Percentiles rank a stretch among this genome's conserved stretches.
These are phyloP conservation scores for Percopsis omiscomaycus DNA, from an alignment of 2,797 vertebrate species.

Conservation along the genomic window DNA sequence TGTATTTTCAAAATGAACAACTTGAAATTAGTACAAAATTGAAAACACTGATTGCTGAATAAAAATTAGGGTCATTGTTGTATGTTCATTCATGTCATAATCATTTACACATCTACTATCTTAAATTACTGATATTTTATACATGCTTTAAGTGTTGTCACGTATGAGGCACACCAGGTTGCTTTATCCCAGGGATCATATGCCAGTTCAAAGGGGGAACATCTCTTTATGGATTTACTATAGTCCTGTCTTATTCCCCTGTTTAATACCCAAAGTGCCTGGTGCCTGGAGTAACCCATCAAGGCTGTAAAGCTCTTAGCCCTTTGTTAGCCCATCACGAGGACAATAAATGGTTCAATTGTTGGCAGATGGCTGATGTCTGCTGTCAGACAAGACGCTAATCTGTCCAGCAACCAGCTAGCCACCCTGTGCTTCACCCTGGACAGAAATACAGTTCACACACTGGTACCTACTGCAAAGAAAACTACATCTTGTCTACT, in stretches of 20 bases:
- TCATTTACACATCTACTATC: slow-evolving; percentile 4
- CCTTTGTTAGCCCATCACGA: slow-evolving; percentile 43
- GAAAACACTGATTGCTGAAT: no score
- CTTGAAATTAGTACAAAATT: no score
- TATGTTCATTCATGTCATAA: background rate
- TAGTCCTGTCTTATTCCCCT: slow-evolving; percentile 53
- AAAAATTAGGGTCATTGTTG: background rate
- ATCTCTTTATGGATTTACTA: slow-evolving; percentile 58
- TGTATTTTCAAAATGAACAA: no score
- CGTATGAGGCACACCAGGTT: background rate
- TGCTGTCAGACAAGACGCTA: slow-evolving; percentile 47
- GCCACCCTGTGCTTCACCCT: background rate
- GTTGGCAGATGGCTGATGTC: slow-evolving; percentile 58
- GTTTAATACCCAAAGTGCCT: slow-evolving; percentile 54
- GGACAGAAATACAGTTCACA: slow-evolving; percentile 14
- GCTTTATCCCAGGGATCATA: slow-evolving; percentile 9
- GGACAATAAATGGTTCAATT: slow-evolving; percentile 32
- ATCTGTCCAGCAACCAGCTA: slow-evolving; percentile 39
- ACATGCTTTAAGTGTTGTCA: background rate
- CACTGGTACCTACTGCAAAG: background rate
- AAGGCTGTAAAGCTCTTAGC: slow-evolving; percentile 41
- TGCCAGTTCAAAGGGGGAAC: slow-evolving; percentile 29
- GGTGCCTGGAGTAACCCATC: slow-evolving; percentile 33
- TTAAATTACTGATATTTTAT: background rate
- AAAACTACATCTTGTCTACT: no score